A percentile compares a stretch with the other conserved stretches of the same genome.
Conservation (phyloP, 2,797 vertebrate species). For the Sebastes aleutianus region DNA sequence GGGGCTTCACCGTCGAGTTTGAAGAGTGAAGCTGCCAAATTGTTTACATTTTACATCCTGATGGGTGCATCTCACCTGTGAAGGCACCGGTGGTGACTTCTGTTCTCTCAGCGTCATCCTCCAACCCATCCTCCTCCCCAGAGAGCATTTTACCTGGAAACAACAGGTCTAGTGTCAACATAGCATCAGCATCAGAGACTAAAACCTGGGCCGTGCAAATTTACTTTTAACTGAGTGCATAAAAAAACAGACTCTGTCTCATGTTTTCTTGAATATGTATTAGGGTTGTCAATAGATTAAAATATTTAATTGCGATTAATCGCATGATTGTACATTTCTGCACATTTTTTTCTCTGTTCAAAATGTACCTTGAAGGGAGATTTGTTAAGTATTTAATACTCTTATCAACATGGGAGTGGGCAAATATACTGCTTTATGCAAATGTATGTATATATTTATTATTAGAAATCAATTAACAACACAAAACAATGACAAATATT, state of each 20-base stretch:
- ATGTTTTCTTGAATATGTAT: not conserved
- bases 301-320: no score
- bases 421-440: no score
- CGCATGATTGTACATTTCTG: no score
- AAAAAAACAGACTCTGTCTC: not conserved
- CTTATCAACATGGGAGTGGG: no score
- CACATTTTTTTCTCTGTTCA: no score
- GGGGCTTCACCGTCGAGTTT: not conserved
- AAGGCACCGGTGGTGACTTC: constrained; percentile 87
- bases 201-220: not conserved
- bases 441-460: no score
- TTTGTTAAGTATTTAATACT: no score
- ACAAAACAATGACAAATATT: no score
- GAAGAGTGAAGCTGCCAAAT: not conserved
- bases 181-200: not conserved
- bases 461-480: no score
- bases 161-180: constrained; percentile 18
- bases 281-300: no score
- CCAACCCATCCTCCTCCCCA: constrained; percentile 93
- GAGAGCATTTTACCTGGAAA: constrained; percentile 89
- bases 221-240: constrained; percentile 1
- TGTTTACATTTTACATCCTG: not conserved
- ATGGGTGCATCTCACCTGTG: constrained; percentile 78
- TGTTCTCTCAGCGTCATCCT: constrained; percentile 91
- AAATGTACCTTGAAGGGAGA: no score